Evolutionary conservation across 2,888 invertebrate genomes (phyloP).

Genomic region (Lepetodrilus schrolli): DNA sequence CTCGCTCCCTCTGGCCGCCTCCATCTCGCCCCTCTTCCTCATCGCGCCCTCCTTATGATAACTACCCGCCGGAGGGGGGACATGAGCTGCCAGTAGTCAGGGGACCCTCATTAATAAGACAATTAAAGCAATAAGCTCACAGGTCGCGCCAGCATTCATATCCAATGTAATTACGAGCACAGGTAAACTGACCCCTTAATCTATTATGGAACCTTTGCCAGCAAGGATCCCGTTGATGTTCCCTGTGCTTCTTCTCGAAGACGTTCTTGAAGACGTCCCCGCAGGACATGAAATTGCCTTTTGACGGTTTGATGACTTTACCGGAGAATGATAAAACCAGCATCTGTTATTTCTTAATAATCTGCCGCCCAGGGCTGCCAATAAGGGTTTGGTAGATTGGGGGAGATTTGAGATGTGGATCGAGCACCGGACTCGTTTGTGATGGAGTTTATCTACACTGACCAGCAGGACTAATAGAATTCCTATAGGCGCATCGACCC

Average conservation of each 20-base stretch:
- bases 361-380: neutral
- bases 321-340: conserved; percentile 13
- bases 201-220: conserved; percentile 4
- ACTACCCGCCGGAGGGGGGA: conserved; percentile 5
- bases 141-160: conserved; percentile 2
- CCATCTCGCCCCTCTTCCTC: neutral
- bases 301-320: conserved; percentile 16
- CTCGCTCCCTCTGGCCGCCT: neutral
- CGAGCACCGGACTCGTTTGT: neutral
- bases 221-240: neutral
- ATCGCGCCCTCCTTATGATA: conserved; percentile 9
- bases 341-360: conserved; percentile 21
- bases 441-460: conserved; percentile 16
- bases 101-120: conserved; percentile 21
- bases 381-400: conserved; percentile 4
- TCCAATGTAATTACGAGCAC: conserved; percentile 24
- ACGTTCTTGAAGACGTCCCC: neutral
- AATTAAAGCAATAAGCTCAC: conserved; percentile 25
- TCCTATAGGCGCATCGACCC: no score
- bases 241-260: neutral
- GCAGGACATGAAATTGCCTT: conserved; percentile 13
- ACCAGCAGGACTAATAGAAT: neutral
- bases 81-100: neutral
- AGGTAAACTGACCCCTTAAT: conserved; percentile 13
- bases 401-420: neutral